Conservation (phyloP, 2,888 invertebrate species). For the Acanthosepion esculentum region DNA sequence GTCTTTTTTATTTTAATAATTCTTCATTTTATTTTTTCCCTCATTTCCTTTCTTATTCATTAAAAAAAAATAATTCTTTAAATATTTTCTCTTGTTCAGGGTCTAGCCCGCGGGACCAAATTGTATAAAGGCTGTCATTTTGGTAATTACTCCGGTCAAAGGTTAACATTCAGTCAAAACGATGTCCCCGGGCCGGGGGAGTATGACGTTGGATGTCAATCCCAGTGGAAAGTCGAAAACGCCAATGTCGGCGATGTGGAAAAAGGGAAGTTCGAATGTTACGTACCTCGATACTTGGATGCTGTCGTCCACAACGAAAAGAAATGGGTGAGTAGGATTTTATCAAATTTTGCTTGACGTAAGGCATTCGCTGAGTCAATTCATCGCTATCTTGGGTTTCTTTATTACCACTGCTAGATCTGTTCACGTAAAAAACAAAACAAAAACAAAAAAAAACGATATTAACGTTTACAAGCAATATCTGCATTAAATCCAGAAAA, state of each 20-base stretch:
- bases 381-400: no score
- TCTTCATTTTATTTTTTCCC: no score
- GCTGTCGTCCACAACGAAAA: slow-evolving; percentile 67
- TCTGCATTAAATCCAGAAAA: no score
- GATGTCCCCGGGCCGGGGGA: slow-evolving; percentile 74
- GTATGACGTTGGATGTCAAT: slow-evolving; percentile 70
- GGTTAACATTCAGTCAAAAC: slow-evolving; percentile 67
- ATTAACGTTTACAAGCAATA: no score
- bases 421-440: no score
- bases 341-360: neutral
- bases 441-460: no score
- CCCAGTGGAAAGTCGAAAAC: slow-evolving; percentile 61
- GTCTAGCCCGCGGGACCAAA: slow-evolving; percentile 62
- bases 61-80: no score
- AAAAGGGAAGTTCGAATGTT: slow-evolving; percentile 65
- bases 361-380: no score
- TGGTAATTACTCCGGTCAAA: slow-evolving; percentile 69
- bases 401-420: no score
- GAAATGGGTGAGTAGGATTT: slow-evolving; percentile 67
- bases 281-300: slow-evolving; percentile 73
- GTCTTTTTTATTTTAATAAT: no score
- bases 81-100: slow-evolving; percentile 52
- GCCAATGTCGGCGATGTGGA: slow-evolving; percentile 59
- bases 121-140: slow-evolving; percentile 73
- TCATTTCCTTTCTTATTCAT: no score